Base-by-base conservation (phyloP, 2,888 invertebrate species). In the Unio delphinus region DNA sequence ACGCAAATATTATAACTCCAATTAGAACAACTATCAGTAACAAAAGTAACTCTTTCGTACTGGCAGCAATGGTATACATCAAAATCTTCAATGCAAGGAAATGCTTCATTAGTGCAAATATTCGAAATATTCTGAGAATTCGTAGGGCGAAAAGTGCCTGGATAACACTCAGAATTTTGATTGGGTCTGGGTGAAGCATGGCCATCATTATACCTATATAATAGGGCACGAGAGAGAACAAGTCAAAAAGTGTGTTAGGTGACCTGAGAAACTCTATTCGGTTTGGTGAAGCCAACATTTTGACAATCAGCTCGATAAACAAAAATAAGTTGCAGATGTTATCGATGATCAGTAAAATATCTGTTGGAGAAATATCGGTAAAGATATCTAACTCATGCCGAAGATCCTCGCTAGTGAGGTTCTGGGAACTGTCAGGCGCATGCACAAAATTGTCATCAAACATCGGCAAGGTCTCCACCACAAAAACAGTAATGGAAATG, bases 81-180 rank as follows among this genome's bases (percentile, higher is more conserved):
- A 83, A 68, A 45, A 83, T 80, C 67, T 83, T 83, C 26, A 83
- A 72, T 54, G 82, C 83, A n/a, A 81, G 70, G 59, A 82, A 80
- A 66, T 83, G 83, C 63, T 80, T 81, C 80, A 82, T 82, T 8
- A 83, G 66, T 4, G 79, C 76, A 67, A 83, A 83, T 56, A 83
- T 82, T 17, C 83, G 73, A 34, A 83, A 82, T 55, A 83, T 83
- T 63, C 83, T 65, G 28, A 82, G 64, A 18, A 83, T 77, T 65
- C 81, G 72, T 1, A 77, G 72, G 4, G 81, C 80, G 60, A 82
- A 76, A 18, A 83, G 70, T 20, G 82, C 70, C 54, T 80, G 72
- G 17, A 83, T 75, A 18, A 82, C 60, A 26, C 73, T 71, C 55
- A 81, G 79, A 18, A 82, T 64, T 23, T 61, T 67, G 17, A 79